Base-by-base conservation (phyloP, 1,140 invertebrate genomes). In the Tetranychus urticae region DNA sequence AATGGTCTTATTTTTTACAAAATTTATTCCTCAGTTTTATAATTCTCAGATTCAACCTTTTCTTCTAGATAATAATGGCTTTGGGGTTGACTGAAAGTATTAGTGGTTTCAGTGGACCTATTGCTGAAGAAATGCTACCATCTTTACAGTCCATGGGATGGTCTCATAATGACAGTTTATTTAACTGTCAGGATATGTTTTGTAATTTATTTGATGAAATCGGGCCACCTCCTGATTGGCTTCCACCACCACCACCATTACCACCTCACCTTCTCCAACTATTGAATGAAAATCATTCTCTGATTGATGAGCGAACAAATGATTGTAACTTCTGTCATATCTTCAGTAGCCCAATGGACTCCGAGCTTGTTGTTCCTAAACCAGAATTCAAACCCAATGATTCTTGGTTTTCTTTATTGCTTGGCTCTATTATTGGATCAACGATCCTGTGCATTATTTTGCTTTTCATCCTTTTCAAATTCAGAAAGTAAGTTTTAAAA, bases 231-330 rank as follows among this genome's bases (percentile, higher is more conserved):
- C 63, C 63, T 6, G 63, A 64, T 56, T 45, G 31, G 63, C 55
- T 64, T 10, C 55, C 62, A 39, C 63, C 63, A 37, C 63, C 63
- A 37, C 63, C 63, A 39, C 63, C 63, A 23, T 23, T 64, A n/a
- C 59, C 63, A 36, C 55, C 63, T 10, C 45, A 23, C 34, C 34
- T 64, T 33, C 33, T 61, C 14, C 34, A 62, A 42, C 10, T 54
- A 33, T 36, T 58, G 5, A 33, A 10, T 36, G 59, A 61, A 57
- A 64, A 61, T 54, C 14, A 55, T 35, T 62, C 63, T 14, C 33
- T 58, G 3, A 5, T 10, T 42, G 50, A 23, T 33, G 23, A 33
- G 7, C 13, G 45, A 47, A 6, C 45, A 4, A 37, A 58, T 2
- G 37, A 39, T n/a, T 64, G 63, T 48, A 64, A 64, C 55, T 61